phyloP scores from a whole-genome alignment of 1,140 invertebrate species.

The Drosophila sproati region DNA sequence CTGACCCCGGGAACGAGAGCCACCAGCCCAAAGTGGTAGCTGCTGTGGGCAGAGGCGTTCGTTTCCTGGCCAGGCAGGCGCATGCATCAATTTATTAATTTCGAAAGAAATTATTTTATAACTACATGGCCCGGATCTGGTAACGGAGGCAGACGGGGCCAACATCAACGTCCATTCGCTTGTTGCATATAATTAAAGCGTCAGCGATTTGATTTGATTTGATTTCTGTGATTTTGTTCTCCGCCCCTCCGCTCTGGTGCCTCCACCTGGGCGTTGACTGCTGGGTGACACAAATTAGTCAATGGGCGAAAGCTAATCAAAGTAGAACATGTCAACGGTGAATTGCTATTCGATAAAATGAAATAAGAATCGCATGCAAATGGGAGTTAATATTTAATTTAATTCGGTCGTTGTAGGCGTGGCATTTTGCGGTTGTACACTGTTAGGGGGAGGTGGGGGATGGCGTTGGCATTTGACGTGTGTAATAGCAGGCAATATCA shows the following conservation, averaged over 20 bases:
- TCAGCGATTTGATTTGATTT: slow-evolving; percentile 2
- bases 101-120: slow-evolving; percentile 74
- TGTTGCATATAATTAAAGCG: slow-evolving; percentile 78
- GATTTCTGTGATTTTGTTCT: not conserved
- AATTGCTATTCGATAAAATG: slow-evolving; percentile 56
- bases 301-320: slow-evolving; percentile 76
- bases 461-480: slow-evolving; percentile 70
- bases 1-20: not conserved
- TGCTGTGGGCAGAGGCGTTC: slow-evolving; percentile 51
- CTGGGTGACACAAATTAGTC: slow-evolving; percentile 71
- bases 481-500: slow-evolving; percentile 81
- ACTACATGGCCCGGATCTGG: slow-evolving; percentile 32
- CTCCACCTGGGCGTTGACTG: slow-evolving; percentile 62
- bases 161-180: slow-evolving; percentile 36
- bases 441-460: slow-evolving; percentile 20
- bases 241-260: slow-evolving; percentile 17
- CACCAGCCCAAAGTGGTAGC: slow-evolving; percentile 44
- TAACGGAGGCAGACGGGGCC: not conserved
- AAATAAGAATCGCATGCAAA: slow-evolving; percentile 77
- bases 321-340: slow-evolving; percentile 67
- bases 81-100: slow-evolving; percentile 80
- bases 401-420: slow-evolving; percentile 45
- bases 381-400: slow-evolving; percentile 83
- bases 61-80: slow-evolving; percentile 47
- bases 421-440: slow-evolving; percentile 53